Evolutionary conservation across 2,113 vertebrate genomes (phyloP), one percentile per base, ranked within the genome.

Genomic region (Myiozetetes cayanensis): DNA sequence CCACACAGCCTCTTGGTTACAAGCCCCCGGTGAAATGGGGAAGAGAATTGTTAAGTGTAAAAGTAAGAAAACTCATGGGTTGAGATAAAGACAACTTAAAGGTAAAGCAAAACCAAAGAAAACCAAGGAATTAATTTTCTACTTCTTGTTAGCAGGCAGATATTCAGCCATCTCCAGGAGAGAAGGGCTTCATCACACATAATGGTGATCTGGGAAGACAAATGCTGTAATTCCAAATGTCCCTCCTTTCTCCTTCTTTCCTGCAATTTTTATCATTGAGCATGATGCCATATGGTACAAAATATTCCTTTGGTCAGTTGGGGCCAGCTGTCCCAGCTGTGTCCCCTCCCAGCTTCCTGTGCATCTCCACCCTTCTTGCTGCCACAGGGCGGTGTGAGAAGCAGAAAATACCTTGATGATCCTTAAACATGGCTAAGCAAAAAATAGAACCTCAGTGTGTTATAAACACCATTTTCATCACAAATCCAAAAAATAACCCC

Each of bases 1-100:
- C 18, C 17, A 66, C 22, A 31, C 6, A 92, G 11, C 15, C 10
- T 16, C 24, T 73, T 4, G 1, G 23, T 76, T 49, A 30, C 5
- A 44, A 14, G 4, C 1, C 7, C 2, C 9, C 4, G 2, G 16
- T 0, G 2, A 7, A 23, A 49, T 20, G 4, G 31, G 20, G 10
- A 37, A 81, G 23, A 77, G 24, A 77, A 82, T 16, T 22, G 1
- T 20, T 20, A 56, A 59, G 3, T 2, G 3, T 72, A 59, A 20
- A 87, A 55, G 9, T 27, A 35, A 33, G 9, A 65, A 77, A 70
- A 59, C 6, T 31, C 9, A 4, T 12, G 4, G 1, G 1, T 2
- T 47, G 16, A 73, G 39, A 41, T 39, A 55, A 82, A 35, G 11
- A 15, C 13, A 33, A 11, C 37, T 52, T 58, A 81, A n/a, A 56